phyloP scores from a whole-genome alignment of 2,113 vertebrate species.

The Chionodraco myersi region DNA sequence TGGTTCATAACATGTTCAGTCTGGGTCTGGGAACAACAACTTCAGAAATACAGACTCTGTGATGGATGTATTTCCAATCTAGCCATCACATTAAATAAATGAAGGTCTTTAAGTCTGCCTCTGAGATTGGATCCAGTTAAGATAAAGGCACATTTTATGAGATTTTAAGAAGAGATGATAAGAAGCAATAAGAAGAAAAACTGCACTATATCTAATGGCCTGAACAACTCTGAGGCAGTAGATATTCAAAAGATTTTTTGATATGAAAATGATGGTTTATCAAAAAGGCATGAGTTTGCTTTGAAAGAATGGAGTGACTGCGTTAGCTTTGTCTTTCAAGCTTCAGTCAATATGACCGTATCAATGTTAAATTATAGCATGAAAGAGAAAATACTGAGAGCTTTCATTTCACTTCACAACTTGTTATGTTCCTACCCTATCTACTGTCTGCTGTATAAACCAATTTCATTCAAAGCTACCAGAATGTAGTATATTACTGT shows the following conservation, averaged over 20 bases:
- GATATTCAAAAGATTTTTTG: constrained; percentile 15
- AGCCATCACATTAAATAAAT: constrained; percentile 45
- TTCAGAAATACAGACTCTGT: constrained; percentile 55
- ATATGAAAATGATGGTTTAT: constrained; percentile 1
- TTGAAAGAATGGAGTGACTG: constrained; percentile 20
- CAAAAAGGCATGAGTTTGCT: constrained; percentile 17
- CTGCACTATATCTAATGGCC: constrained; percentile 9
- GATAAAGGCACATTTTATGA: constrained; percentile 59
- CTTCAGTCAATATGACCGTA: neutral
- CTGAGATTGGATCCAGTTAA: constrained; percentile 58
- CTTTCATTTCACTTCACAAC: neutral
- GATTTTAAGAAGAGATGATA: constrained; percentile 48
- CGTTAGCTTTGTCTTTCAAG: neutral
- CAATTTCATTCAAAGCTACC: constrained; percentile 7
- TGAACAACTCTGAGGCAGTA: constrained; percentile 2
- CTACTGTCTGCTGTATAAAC: neutral
- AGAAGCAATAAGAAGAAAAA: constrained; percentile 23
- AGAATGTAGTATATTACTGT: neutral
- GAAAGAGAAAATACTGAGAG: neutral
- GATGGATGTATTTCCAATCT: constrained; percentile 64
- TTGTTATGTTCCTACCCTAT: neutral
- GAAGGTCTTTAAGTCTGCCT: constrained; percentile 41
- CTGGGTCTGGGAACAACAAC: constrained; percentile 59
- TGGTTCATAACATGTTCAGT: constrained; percentile 67
- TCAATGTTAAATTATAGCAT: neutral